Evolutionary conservation across 2,888 invertebrate species (phyloP).

Genomic region (Phortica magna): DNA sequence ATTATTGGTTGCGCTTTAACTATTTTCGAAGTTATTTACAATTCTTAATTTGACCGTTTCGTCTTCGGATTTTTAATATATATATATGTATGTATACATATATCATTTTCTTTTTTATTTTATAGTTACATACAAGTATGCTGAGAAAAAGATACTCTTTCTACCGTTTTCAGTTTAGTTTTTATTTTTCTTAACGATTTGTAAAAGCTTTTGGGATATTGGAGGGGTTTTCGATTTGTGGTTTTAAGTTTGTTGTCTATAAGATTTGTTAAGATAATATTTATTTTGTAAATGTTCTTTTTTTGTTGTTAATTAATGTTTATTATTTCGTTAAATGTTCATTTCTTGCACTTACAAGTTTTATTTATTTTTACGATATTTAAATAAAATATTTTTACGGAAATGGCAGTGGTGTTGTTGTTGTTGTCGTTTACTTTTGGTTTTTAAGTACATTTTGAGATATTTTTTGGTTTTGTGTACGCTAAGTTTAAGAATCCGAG

Average conservation of each 20-base stretch:
- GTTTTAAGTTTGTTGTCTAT: background rate
- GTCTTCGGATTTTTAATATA: background rate
- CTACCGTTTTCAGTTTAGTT: too few species aligned
- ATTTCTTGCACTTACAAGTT: background rate
- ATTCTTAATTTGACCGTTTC: slow-evolving; percentile 19
- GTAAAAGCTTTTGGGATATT: slow-evolving; percentile 17
- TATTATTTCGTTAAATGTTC: slow-evolving; percentile 7
- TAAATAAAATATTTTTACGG: slow-evolving; percentile 48
- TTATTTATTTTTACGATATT: slow-evolving; percentile 24
- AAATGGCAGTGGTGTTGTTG: slow-evolving; percentile 64
- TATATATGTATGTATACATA: background rate
- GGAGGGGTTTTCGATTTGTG: slow-evolving; percentile 1
- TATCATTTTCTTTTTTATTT: background rate
- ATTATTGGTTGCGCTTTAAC: background rate
- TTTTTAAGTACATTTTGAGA: slow-evolving; percentile 44
- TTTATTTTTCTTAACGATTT: background rate
- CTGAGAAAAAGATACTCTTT: too few species aligned
- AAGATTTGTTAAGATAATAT: too few species aligned
- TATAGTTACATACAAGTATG: background rate
- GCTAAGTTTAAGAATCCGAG: too few species aligned
- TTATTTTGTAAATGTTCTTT: too few species aligned
- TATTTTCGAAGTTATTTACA: slow-evolving; percentile 3
- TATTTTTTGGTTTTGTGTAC: slow-evolving; percentile 55
- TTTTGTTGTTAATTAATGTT: slow-evolving; percentile 1
- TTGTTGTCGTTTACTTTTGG: slow-evolving; percentile 24